Conservation (phyloP, 1,140 invertebrate species). For the Semibalanus balanoides region DNA sequence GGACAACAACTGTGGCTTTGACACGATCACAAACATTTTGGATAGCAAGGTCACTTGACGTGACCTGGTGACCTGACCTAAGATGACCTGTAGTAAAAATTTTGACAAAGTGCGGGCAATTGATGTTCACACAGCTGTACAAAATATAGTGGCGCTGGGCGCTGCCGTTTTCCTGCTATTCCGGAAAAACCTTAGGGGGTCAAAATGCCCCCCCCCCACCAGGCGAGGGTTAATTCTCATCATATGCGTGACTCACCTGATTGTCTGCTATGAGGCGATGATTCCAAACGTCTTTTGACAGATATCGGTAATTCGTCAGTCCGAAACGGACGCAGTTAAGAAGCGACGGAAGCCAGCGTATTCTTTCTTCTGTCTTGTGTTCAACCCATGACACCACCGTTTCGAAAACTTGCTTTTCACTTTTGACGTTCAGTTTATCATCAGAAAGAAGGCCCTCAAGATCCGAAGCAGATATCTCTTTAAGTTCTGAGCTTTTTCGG, state of each 20-base stretch:
- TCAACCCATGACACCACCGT: slow-evolving; percentile 48
- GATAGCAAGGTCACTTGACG: no score
- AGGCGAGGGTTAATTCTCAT: no score
- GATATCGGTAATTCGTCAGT: slow-evolving; percentile 45
- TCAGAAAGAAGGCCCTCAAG: slow-evolving; percentile 39
- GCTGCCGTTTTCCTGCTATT: no score
- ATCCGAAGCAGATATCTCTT: neutral
- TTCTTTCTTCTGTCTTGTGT: slow-evolving; percentile 34
- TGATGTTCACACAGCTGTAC: no score
- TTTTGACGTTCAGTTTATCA: slow-evolving; percentile 53
- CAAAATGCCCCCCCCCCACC: no score
- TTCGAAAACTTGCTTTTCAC: slow-evolving; percentile 51
- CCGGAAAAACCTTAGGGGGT: no score
- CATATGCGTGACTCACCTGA: neutral
- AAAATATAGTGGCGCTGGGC: no score
- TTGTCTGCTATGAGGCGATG: neutral
- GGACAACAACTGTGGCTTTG: no score
- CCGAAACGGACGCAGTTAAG: slow-evolving; percentile 49
- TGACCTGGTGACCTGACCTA: no score
- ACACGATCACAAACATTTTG: no score
- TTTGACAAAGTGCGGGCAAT: no score
- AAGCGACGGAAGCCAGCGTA: slow-evolving; percentile 38
- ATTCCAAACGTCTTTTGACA: slow-evolving; percentile 38
- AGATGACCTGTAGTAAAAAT: no score
- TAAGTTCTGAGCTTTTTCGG: neutral